Conservation (phyloP, 2,797 vertebrate genomes). For the Bucorvus abyssinicus region DNA sequence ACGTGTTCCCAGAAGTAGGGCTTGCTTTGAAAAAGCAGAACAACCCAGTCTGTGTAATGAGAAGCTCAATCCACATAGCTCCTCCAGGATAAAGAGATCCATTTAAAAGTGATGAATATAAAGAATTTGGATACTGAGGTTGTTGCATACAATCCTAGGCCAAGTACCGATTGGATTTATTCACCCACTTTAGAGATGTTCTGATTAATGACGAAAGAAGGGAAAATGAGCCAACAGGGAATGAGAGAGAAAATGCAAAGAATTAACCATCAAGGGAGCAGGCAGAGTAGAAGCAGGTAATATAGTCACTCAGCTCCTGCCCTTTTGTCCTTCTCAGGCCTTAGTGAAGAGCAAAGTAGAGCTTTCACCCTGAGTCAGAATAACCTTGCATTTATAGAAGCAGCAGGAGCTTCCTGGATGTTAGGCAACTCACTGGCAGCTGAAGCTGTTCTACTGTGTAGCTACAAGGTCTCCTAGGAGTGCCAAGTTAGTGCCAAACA, state of each 20-base stretch:
- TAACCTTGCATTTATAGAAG: neutral
- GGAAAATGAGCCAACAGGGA: neutral
- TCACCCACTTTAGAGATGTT: neutral
- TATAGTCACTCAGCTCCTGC: neutral
- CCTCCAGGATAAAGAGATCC: neutral
- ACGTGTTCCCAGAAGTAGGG: rapidly evolving
- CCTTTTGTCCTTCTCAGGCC: neutral
- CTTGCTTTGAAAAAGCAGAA: neutral
- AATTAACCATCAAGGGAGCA: neutral
- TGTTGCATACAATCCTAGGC: neutral
- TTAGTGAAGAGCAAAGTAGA: neutral
- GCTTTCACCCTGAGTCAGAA: rapidly evolving
- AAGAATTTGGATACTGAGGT: neutral
- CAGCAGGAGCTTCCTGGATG: neutral
- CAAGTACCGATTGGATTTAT: neutral
- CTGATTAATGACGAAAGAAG: neutral
- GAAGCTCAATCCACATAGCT: neutral
- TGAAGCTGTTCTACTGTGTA: neutral
- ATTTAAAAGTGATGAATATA: neutral
- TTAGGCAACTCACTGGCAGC: neutral
- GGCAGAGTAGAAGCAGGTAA: neutral
- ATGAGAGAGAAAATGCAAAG: neutral
- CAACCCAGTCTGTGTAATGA: neutral
- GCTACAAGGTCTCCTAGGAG: neutral
- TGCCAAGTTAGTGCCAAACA: neutral